A percentile compares a stretch with the other conserved stretches of the same genome.
Evolutionary conservation across 2,797 vertebrate genomes (phyloP).

Genomic region (Scyliorhinus canicula): DNA sequence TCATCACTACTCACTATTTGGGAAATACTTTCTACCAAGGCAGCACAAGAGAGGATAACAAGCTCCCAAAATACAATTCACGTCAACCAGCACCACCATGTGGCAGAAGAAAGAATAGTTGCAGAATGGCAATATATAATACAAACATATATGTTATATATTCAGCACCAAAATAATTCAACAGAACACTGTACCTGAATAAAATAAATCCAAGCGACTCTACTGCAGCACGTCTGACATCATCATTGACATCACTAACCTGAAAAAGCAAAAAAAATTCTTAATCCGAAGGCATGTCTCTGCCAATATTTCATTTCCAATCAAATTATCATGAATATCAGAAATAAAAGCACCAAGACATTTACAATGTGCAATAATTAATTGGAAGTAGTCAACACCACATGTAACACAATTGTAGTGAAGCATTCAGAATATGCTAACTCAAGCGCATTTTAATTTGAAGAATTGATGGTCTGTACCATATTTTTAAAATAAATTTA

Average conservation of each 20-base stretch:
- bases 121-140: background rate
- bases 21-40: background rate
- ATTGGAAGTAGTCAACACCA: background rate
- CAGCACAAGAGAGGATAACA: background rate
- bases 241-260: slow-evolving; percentile 97
- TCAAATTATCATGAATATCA: background rate
- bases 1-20: background rate
- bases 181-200: slow-evolving; percentile 75
- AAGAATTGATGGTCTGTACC: background rate
- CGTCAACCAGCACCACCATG: background rate
- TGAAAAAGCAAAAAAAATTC: slow-evolving; percentile 47
- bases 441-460: background rate
- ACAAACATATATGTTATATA: background rate
- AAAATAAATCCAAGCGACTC: slow-evolving; percentile 97
- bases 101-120: background rate
- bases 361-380: background rate
- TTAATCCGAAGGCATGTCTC: background rate
- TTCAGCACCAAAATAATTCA: background rate
- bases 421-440: background rate
- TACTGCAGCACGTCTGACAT: slow-evolving; percentile 92
- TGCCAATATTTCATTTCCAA: background rate
- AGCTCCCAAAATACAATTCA: background rate
- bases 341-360: background rate
- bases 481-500: too few species aligned
- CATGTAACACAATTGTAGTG: background rate